Base-by-base conservation (phyloP, 2,113 vertebrate species). In the Ciconia maguari region DNA sequence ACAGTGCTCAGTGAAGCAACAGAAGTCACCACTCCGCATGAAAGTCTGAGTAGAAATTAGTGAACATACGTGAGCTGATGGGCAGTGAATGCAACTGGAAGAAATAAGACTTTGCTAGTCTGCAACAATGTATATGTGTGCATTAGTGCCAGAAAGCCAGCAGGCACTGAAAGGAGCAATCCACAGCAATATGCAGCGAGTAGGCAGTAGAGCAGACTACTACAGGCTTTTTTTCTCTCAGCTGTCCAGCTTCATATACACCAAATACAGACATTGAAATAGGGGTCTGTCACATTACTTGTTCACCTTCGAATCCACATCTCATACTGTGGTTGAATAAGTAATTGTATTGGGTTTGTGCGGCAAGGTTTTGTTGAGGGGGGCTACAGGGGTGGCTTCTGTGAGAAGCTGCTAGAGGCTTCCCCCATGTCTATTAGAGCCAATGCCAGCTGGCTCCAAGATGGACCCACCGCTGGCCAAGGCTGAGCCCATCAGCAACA, bases 381-480 rank as follows among this genome's bases (percentile, higher is more conserved):
- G 20, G 16, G 5, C 21, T 69, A 20, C 21, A 32, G 4, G 7
- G 2, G 38, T 30, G 52, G 12, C 25, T 66, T 66, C 51, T 55
- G 10, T 66, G 14, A 44, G 79, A 32, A 55, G 41, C 19, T 29
- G 57, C 75, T 24, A 61, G 57, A 61, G 49, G 15, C 34, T 77
- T 36, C 13, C 8, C 8, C 15, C 5, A 25, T 42, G 17, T 41
- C 29, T 1, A 1, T 9, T 8, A 34, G 3, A 41, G 16, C 16
- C 11, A 58, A 14, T 13, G 29, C 54, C 22, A 41, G 6, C 4
- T 1, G 0, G 13, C 27, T 48, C 20, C 34, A 57, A 68, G 54
- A 20, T 1, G 1, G 52, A 48, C 16, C 7, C 0, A 0, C 13
- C 1, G 1, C 19, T 34, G 22, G n/a, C 29, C 44, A 41, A 58